Evolutionary conservation across 2,888 invertebrate genomes (phyloP), one percentile per base, ranked within the genome.

Genomic region (Tenthredo livida): DNA sequence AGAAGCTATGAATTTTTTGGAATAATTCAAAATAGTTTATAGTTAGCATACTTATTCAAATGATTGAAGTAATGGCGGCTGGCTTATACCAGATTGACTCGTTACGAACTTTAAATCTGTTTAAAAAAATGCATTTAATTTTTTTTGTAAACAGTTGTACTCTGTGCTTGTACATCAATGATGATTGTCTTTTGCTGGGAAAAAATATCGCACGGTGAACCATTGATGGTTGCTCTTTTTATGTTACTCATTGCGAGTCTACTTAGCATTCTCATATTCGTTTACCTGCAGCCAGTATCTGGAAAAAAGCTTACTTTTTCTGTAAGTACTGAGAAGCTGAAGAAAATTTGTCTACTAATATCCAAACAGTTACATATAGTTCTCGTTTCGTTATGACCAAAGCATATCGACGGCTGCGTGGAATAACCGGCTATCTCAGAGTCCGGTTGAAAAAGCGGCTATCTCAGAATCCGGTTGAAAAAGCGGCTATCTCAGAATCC

Each of bases 281-380:
- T 92, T 85, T 89, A 90, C 70, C 85, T 91, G 3, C 94, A 94
- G 87, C 94, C 94, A 9, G 89, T 88, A 15, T 92, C 92, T 6
- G 90, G 89, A 17, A 91, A 87, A 25, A 90, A 92, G 80, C 91
- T 94, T 0, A 84, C 89, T 21, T 94, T 94, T 85, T 91, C 92
- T 88, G 94, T 94, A 89, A 87, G 88, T 85, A 72, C 37, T 47
- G 1, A 9, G 15, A 72, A 73, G 29, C 61, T 83, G 9, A 54
- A 29, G 15, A n/a, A 2, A 70, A 85, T 37, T 10, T 29, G 54
- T 67, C 21, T 75, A 65, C 10, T 78, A 72, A 58, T 37, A 25
- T 61, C 15, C 40, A 40, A 29, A 50, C 43, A 54, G 67, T 21
- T 75, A 70, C 43, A 40, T 58, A 17, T 58, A 17, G 17, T 50